A percentile compares a stretch with the other conserved stretches of the same genome.
These are phyloP conservation scores for Eupeodes luniger DNA, from an alignment of 2,888 invertebrate genomes.

Conservation along the genomic window DNA sequence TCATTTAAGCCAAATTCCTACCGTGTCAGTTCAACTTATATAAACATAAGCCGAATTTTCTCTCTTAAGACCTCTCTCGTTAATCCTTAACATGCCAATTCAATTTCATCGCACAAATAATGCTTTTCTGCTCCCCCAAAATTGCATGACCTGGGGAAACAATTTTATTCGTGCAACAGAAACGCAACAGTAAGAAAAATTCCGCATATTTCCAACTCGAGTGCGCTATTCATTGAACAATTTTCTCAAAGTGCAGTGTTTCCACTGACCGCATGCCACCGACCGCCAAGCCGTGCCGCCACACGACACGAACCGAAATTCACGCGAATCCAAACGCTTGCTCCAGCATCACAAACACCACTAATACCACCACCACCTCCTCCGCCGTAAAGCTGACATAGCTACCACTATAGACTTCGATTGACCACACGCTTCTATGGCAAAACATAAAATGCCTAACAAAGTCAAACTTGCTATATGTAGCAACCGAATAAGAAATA, in stretches of 20 bases:
- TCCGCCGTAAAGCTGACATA: not conserved
- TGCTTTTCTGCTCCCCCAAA: constrained; percentile 40
- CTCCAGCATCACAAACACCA: not conserved
- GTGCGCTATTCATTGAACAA: constrained; percentile 54
- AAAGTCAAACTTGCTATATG: constrained; percentile 25
- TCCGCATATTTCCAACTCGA: constrained; percentile 42
- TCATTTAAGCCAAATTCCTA: constrained; percentile 44
- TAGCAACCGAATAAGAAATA: constrained; percentile 37
- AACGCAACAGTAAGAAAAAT: constrained; percentile 27
- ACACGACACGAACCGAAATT: constrained; percentile 63
- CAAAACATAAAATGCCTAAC: constrained; percentile 52
- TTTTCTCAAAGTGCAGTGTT: constrained; percentile 45
- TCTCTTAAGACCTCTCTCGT: not conserved
- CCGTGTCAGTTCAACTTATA: constrained; percentile 31
- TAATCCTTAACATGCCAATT: constrained; percentile 37
- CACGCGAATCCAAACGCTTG: constrained; percentile 36
- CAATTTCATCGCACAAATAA: constrained; percentile 38
- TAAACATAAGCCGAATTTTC: constrained; percentile 31
- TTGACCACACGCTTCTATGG: constrained; percentile 53
- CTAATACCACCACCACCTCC: not conserved
- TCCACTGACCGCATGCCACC: constrained; percentile 51
- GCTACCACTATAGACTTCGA: not conserved
- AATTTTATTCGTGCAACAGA: constrained; percentile 44
- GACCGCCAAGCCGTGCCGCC: not conserved
- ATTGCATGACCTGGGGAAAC: constrained; percentile 67